phyloP scores from a whole-genome alignment of 2,113 vertebrate genomes.

The Catharus fuscescens region DNA sequence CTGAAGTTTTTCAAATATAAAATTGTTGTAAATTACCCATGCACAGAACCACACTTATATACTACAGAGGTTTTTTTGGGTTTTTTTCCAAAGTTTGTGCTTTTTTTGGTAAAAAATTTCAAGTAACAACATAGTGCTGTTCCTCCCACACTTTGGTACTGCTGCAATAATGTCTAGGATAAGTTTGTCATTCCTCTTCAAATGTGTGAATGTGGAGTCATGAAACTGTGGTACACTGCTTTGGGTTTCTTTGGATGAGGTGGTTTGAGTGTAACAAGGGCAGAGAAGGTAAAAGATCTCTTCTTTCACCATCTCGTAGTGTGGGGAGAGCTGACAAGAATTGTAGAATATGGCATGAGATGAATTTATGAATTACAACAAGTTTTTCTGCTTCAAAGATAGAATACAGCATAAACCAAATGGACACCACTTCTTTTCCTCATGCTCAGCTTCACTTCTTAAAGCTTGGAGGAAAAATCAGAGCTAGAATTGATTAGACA shows the following conservation, averaged over 20 bases:
- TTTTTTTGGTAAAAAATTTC: not conserved
- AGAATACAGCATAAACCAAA: not conserved
- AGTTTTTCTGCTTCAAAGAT: not conserved
- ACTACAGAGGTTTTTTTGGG: fast-evolving
- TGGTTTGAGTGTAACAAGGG: not conserved
- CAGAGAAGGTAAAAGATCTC: not conserved
- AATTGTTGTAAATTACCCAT: not conserved
- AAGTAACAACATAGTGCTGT: not conserved
- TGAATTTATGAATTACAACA: not conserved
- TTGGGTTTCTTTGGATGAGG: not conserved
- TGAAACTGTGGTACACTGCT: not conserved
- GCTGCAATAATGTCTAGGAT: not conserved
- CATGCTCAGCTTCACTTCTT: not conserved
- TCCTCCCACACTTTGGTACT: not conserved
- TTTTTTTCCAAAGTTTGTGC: not conserved
- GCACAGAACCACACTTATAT: not conserved
- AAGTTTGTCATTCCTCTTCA: not conserved
- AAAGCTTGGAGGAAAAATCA: not conserved
- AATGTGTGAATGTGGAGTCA: not conserved
- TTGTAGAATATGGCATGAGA: not conserved
- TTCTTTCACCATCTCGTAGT: not conserved
- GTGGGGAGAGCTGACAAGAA: not conserved
- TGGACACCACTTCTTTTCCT: not conserved
- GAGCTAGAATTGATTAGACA: not conserved
- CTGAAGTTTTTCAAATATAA: not conserved